Percentiles rank a stretch among this genome's conserved stretches.
phyloP scores from a whole-genome alignment of 2,113 vertebrate genomes.

The Cynopterus brachyotis region DNA sequence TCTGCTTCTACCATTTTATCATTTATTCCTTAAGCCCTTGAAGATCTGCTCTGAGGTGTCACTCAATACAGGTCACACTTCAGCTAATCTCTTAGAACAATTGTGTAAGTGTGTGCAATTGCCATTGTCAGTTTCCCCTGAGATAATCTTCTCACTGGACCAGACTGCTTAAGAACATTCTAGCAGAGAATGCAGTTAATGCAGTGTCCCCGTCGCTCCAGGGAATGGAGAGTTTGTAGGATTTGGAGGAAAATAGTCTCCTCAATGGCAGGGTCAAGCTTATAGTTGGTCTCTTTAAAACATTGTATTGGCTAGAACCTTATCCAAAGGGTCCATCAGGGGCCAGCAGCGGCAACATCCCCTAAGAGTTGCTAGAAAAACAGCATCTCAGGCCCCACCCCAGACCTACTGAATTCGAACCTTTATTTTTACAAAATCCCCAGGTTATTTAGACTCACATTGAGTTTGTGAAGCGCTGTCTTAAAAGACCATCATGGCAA shows the following conservation, averaged over 20 bases:
- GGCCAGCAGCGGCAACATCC: neutral
- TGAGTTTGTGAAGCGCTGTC: accelerated
- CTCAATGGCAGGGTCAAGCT: neutral
- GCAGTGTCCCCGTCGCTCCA: neutral
- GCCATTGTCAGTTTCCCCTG: neutral
- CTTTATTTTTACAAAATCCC: neutral
- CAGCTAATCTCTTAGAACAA: neutral
- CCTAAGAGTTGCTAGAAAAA: neutral
- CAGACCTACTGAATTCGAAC: neutral
- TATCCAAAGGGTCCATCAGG: neutral
- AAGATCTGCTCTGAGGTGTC: neutral
- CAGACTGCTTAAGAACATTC: neutral
- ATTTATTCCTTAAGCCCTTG: neutral
- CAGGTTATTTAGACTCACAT: neutral
- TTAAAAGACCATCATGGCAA: neutral
- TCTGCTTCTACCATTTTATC: neutral
- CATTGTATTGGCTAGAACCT: neutral
- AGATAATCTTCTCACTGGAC: neutral
- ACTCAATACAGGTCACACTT: neutral
- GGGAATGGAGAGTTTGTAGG: neutral
- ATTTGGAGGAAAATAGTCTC: neutral
- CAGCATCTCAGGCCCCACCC: neutral
- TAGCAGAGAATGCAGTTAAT: neutral
- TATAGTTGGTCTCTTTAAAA: neutral
- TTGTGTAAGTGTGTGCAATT: accelerated